Evolutionary conservation across 2,797 vertebrate species (phyloP), one percentile per base, ranked within the genome.

Genomic region (Simalia tracyae): DNA sequence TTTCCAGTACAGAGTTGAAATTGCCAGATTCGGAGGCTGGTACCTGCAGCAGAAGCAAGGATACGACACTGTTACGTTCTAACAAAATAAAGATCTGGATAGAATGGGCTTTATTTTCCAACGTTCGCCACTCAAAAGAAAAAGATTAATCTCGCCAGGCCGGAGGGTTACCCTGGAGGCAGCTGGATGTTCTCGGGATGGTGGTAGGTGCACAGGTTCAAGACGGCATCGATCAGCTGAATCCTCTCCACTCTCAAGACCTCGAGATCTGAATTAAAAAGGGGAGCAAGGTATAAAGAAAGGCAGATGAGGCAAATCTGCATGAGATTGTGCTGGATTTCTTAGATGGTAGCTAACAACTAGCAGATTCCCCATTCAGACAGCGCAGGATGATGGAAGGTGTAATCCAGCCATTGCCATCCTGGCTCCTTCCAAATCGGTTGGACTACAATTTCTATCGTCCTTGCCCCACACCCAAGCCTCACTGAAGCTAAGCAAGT

Each of bases 121-220:
- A 2, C 4, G 9, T 90, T 91, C 17, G 26, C 11, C 2, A 6
- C 12, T 46, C 8, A 19, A 4, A 91, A 91, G 2, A 42, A 12
- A 42, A 42, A 28, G 3, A 8, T 4, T 24, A 1, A 31, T 59
- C 5, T 61, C n/a, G 42, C 22, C 14, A 46, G 61, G 10, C 2
- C 0, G 68, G 61, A 68, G 22, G 56, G 26, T 93, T 97, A 99
- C 99, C 99, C 99, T 0, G 98, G 97, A 0, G 99, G 99, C n/a
- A 99, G 98, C 97, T 99, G 99, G 93, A 99, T 99, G 96, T 99
- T 99, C 97, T 99, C 99, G 0, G 99, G 99, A 94, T 99, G 99
- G 95, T 99, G 99, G 46, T 99, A 99, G 93, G 99, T 99, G 96
- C 99, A 99, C 92, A 99, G 97, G 95, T 99, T 99, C 90, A 99